These are phyloP conservation scores for Carposina sasakii DNA, from an alignment of 1,140 invertebrate genomes.

Conservation along the genomic window DNA sequence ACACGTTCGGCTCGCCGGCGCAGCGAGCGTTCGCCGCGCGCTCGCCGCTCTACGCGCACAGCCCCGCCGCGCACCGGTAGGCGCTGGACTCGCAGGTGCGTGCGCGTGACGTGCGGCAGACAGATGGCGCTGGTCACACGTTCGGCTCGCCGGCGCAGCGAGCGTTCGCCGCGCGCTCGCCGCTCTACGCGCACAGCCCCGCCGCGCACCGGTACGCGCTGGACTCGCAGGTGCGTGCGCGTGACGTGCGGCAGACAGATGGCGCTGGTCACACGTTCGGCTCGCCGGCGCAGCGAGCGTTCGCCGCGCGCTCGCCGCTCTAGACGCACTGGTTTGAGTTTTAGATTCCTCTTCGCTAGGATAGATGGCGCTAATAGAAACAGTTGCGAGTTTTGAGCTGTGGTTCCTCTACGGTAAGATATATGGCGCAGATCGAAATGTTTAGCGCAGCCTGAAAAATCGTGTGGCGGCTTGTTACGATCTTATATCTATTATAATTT, in stretches of 20 bases:
- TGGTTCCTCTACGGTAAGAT: too few species aligned
- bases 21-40: conserved; percentile 28
- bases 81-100: too few species aligned
- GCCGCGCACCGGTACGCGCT: conserved; percentile 3
- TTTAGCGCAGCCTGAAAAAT: too few species aligned
- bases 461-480: too few species aligned
- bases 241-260: conserved; percentile 21
- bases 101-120: conserved; percentile 21
- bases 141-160: conserved; percentile 34
- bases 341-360: too few species aligned
- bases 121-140: conserved; percentile 22
- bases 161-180: conserved; percentile 37
- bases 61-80: conserved; percentile 21
- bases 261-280: conserved; percentile 23
- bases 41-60: conserved; percentile 29
- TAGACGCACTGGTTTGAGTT: conserved; percentile 62
- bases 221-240: too few species aligned
- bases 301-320: conserved; percentile 47
- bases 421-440: too few species aligned
- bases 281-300: conserved; percentile 34
- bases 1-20: conserved; percentile 27
- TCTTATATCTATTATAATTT: too few species aligned
- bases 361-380: too few species aligned
- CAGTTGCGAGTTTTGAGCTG: too few species aligned
- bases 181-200: conserved; percentile 61